Base-by-base conservation (phyloP, 2,797 vertebrate genomes). In the Fistularia tabacaria region DNA sequence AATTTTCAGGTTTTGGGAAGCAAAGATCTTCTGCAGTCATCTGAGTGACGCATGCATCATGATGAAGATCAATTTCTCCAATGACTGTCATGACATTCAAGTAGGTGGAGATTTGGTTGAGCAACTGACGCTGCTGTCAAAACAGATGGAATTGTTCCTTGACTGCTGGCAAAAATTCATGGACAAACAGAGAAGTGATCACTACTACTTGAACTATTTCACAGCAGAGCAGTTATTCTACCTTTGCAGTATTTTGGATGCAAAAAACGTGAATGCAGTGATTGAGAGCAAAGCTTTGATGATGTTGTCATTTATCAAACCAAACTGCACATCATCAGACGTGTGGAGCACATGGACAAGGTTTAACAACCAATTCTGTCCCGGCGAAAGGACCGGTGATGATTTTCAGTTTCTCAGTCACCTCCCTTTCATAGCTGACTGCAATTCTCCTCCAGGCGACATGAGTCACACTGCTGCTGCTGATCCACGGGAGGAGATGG, bases 151-250 rank as follows among this genome's bases (percentile, higher is more conserved):
- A 81, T 72, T 62, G 7, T 95, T 93, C 39, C 77, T 98, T 50
- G 62, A 73, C 4, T 76, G 57, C 7, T 99, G 97, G 97, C 86
- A 91, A 70, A 54, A 39, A 12, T 93, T 94, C 42, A 91, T 99
- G 61, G 74, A 82, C 6, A 61, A 89, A 49, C 93, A 96, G 62
- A 88, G 97, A 15, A 77, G 69, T 0, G 64, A 88, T 38, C 73
- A 94, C 69, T 95, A 95, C 77, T 93, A 94, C 81, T 83, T 99
- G 60, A 99, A 97, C 88, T 97, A 94, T 77, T 99, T 93, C 80
- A 97, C 92, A 0, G 92, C 94, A 0, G 94, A 98, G 74, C 97
- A 99, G 83, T 86, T 98, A 66, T 93, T 98, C n/a, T 94, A 87
- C 74, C 62, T 99, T 58, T 92, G 94, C 85, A 79, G 54, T 0